Conservation (phyloP, 2,888 invertebrate genomes). For the Andrena dorsata region DNA sequence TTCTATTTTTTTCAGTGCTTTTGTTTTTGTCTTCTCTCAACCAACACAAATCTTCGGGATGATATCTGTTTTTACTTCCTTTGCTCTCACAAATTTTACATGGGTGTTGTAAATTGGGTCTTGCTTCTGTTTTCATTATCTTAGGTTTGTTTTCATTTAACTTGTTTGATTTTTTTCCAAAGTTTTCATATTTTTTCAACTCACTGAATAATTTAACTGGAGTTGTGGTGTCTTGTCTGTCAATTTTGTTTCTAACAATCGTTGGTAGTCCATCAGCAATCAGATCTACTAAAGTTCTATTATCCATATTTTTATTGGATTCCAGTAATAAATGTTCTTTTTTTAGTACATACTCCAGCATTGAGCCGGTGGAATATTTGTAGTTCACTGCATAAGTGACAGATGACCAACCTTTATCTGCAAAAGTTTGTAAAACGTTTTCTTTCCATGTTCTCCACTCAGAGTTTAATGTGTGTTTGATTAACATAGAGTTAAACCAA, state of each 20-base stretch:
- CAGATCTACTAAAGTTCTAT: neutral
- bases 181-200: neutral
- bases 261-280: slow-evolving; percentile 3
- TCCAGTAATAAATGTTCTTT: slow-evolving; percentile 4
- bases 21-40: neutral
- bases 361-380: neutral
- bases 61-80: neutral
- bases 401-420: slow-evolving; percentile 3
- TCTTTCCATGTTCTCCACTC: neutral
- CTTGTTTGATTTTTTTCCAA: neutral
- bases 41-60: neutral
- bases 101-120: neutral
- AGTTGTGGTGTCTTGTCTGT: neutral
- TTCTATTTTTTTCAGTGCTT: neutral
- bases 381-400: neutral
- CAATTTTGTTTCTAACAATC: neutral
- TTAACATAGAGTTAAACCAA: neutral
- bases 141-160: neutral
- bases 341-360: neutral
- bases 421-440: slow-evolving; percentile 4
- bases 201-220: neutral
- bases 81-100: neutral
- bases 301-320: slow-evolving; percentile 2
- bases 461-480: neutral
- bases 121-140: slow-evolving; percentile 1